phyloP scores from a whole-genome alignment of 2,888 invertebrate species.

The Drymonia ruficornis region DNA sequence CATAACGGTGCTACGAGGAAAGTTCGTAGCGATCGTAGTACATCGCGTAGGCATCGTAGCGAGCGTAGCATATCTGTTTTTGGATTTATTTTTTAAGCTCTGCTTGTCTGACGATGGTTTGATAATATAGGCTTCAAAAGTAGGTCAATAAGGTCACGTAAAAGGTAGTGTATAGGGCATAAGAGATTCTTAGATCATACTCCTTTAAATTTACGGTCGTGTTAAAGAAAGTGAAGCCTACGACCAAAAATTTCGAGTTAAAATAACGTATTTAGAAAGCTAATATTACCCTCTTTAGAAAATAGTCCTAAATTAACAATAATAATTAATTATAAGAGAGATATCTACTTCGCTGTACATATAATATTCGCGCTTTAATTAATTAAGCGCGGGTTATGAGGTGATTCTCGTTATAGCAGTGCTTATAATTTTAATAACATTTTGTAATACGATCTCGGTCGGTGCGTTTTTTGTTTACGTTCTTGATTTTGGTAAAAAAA shows the following conservation, averaged over 20 bases:
- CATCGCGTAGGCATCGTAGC: conserved; percentile 36
- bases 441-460: background rate
- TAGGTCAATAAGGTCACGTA: too few relatives aligned
- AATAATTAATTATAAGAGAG: conserved; percentile 4
- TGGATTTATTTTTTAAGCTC: background rate
- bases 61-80: conserved; percentile 32
- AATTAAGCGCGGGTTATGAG: conserved; percentile 4
- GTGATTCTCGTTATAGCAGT: conserved; percentile 7
- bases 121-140: too few relatives aligned
- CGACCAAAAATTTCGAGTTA: too few relatives aligned
- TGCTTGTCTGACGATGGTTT: background rate
- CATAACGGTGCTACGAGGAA: conserved; percentile 57
- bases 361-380: conserved; percentile 5
- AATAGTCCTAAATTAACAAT: conserved; percentile 1
- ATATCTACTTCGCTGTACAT: conserved; percentile 1
- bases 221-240: background rate
- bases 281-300: background rate
- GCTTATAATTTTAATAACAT: conserved; percentile 7
- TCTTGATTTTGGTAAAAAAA: background rate
- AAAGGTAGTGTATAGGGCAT: too few relatives aligned
- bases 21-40: conserved; percentile 47
- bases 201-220: too few relatives aligned
- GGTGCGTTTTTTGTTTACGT: background rate
- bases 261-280: background rate
- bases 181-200: too few relatives aligned